These are phyloP conservation scores for Oncorhynchus nerka DNA, from an alignment of 2,113 vertebrate genomes.

Conservation along the genomic window DNA sequence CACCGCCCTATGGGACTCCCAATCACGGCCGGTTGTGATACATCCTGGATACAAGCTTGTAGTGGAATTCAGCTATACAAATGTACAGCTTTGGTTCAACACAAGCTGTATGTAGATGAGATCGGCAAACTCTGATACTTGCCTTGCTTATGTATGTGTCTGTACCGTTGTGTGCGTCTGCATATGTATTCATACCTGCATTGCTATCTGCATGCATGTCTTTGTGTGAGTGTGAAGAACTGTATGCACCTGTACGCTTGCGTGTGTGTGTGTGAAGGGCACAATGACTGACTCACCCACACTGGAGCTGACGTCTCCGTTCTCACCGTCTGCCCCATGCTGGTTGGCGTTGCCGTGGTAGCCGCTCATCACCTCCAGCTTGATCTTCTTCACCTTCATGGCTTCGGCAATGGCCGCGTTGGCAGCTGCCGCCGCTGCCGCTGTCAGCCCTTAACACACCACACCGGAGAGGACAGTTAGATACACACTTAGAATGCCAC, in stretches of 20 bases:
- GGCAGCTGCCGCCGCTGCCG: constrained; percentile 93
- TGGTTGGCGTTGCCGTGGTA: constrained; percentile 94
- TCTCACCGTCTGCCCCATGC: constrained; percentile 90
- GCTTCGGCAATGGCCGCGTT: constrained; percentile 98
- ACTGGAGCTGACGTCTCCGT: constrained; percentile 94
- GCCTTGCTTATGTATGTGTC: background rate
- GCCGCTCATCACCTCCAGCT: constrained; percentile 98
- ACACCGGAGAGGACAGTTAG: background rate
- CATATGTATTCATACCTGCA: background rate
- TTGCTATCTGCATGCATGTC: background rate
- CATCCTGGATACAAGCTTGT: too few relatives aligned
- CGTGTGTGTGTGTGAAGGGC: constrained; percentile 29
- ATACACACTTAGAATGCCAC: background rate
- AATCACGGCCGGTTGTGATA: too few relatives aligned
- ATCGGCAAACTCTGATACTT: background rate
- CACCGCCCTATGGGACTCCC: too few relatives aligned
- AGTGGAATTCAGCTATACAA: too few relatives aligned
- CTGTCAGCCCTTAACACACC: constrained; percentile 84
- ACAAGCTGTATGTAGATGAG: constrained; percentile 23
- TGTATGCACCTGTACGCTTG: background rate
- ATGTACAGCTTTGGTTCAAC: constrained; percentile 19
- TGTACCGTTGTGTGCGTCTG: background rate
- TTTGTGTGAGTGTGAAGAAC: background rate
- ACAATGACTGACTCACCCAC: constrained; percentile 81
- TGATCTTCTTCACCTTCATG: constrained; percentile 99